A percentile compares a stretch with the other conserved stretches of the same genome.
Conservation (phyloP, 2,797 vertebrate species). For the Sebastes wilsoni region DNA sequence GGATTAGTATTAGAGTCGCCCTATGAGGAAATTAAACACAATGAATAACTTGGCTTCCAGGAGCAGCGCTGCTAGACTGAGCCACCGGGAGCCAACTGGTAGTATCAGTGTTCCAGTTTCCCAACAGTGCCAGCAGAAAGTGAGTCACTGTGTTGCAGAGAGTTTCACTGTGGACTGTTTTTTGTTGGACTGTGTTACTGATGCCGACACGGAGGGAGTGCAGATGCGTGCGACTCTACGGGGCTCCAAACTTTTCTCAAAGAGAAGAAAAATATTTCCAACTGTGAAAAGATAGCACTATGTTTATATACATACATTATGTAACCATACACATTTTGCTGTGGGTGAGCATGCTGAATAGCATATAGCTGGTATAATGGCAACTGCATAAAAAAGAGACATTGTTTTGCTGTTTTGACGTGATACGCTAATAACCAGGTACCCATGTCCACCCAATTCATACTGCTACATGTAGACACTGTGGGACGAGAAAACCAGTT, state of each 20-base stretch:
- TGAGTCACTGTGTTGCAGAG: slow-evolving; percentile 26
- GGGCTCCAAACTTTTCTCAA: slow-evolving; percentile 5
- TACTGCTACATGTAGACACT: neutral
- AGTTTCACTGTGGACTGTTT: slow-evolving; percentile 8
- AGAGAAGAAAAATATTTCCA: neutral
- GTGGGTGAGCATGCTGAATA: neutral
- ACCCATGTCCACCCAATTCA: neutral
- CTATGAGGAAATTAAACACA: slow-evolving; percentile 17
- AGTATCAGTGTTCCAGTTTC: slow-evolving; percentile 19
- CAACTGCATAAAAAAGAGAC: neutral
- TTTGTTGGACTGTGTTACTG: neutral
- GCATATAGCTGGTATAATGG: neutral
- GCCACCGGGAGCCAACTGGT: slow-evolving; percentile 23
- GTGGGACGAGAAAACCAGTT: neutral
- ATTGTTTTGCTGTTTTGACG: neutral
- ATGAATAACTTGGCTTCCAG: neutral
- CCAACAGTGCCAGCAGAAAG: slow-evolving; percentile 9
- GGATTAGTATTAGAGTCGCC: slow-evolving; percentile 19
- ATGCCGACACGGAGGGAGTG: neutral
- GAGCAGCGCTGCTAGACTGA: slow-evolving; percentile 8
- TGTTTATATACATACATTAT: neutral
- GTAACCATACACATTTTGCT: neutral
- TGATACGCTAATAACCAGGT: neutral
- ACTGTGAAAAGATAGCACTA: neutral
- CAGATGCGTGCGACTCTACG: neutral